Evolutionary conservation across 2,113 vertebrate species (phyloP), one percentile per base, ranked within the genome.

Genomic region (Corydoras sp.): DNA sequence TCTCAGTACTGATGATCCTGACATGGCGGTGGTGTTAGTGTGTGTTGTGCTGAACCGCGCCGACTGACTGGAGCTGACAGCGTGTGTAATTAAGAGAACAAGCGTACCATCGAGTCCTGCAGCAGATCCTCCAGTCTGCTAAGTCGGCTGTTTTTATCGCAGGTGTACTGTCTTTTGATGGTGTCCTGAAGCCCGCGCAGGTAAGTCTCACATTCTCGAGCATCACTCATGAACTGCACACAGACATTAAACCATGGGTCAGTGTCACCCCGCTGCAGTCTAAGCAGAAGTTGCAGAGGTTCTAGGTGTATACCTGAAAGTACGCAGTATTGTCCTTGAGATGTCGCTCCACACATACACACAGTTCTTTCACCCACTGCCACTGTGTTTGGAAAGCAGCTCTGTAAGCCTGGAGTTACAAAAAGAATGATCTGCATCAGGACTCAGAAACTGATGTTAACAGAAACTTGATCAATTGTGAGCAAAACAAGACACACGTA

Each of bases 341-440:
- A 3, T 99, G 96, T 77, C 96, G 94, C 69, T 98, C 97, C 48
- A 99, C 95, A 14, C 95, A 99, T 32, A 95, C 73, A 73, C 94
- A 97, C 3, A 99, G 89, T 87, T 99, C 93, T 67, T 90, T 90
- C 66, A 99, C 93, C 97, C 97, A 98, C 83, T 95, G 94, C 91
- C 96, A 91, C 75, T 99, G 97, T 0, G 90, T 95, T 86, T 95
- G 93, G 72, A 97, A 89, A 0, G 97, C 97, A 2, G 96, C 96
- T 0, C 92, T 95, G 85, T 99, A 98, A 3, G 96, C 97, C 96
- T 99, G 84, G 1, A 18, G 75, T 24, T 24, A 24, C 1, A 24
- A 24, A 24, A 24, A 24, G 18, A 24, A 24, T 24, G 2, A 24
- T 2, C 1, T 24, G 18, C 18, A 24, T 24, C 18, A 24, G 18